Evolutionary conservation across 2,888 invertebrate species (phyloP), one percentile per base, ranked within the genome.

Genomic region (Pterostichus madidus): DNA sequence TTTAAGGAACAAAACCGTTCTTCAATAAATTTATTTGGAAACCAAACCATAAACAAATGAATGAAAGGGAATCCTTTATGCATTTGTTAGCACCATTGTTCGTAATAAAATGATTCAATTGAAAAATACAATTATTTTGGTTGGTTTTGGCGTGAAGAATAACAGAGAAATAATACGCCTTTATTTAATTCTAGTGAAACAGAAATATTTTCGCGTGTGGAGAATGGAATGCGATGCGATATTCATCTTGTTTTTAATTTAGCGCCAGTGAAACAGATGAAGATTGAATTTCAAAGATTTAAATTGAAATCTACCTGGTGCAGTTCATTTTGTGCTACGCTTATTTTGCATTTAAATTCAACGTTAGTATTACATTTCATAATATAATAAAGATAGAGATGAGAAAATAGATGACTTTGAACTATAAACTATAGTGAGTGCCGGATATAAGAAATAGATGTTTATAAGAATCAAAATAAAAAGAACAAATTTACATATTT

Each of bases 21-120:
- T 64, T 64, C 13, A 11, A 64, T n/a, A n/a, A n/a, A n/a, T 64
- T 64, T 64, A 32, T 64, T 35, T 64, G 6, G 13, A n/a, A 35
- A 64, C 11, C 32, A 35, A 64, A 64, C 31, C n/a, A 32, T 13
- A 64, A 64, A 64, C 64, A 64, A 64, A 64, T 0, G 64, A 35
- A 35, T 32, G 13, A 64, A 35, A 35, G 7, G 8, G 64, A 64
- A 35, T 24, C 24, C 1, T 24, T 24, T 24, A 24, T 59, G 24
- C 31, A 64, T 64, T 64, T 64, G 64, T 32, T 59, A 24, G 31
- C 24, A 31, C 11, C 7, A 10, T 8, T 59, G 2, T 35, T 64
- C 35, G n/a, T 64, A 35, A 13, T 32, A 59, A n/a, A 49, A 10
- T n/a, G 49, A 49, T 13, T 49, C 49, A 49, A 13, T 49, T 11